Evolutionary conservation across 1,140 invertebrate genomes (phyloP), one percentile per base, ranked within the genome.

Genomic region (Drosophila watanabei): DNA sequence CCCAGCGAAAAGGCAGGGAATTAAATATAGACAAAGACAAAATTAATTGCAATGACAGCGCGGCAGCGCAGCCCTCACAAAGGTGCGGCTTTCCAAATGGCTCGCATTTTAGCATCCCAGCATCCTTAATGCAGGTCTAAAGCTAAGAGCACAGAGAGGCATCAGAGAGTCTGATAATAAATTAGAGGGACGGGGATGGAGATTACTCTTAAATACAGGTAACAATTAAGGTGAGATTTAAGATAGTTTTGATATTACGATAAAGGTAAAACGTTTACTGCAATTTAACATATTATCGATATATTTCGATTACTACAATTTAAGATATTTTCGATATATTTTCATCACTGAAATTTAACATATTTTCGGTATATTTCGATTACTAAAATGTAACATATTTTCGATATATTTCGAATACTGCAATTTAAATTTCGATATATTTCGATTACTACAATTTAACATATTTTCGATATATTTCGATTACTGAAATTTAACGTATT

Each of bases 161-260:
- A n/a, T n/a, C n/a, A n/a, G n/a, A n/a, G n/a, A n/a, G 73, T 72
- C 79, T 71, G 83, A 87, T 87, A 82, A 86, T 86, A 75, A 86
- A 69, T 87, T 79, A 72, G 82, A 61, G 57, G 61, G 63, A 49
- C 49, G 37, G 41, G 75, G 13, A 28, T 28, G 2, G 16, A 20
- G 24, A n/a, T 16, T 16, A 24, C 46, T 14, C 13, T 24, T 20
- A 39, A 35, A 10, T 18, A 57, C 9, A 16, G 48, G 13, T 1
- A 33, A 30, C 9, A 30, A 14, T 52, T 13, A 0, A 5, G 46
- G 13, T 24, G 9, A 8, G 16, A 45, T 20, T 18, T 1, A 45
- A 11, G 4, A 45, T 18, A 3, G 18, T 18, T 43, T n/a, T n/a
- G 8, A 41, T 46, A 24, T 46, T 46, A 11, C 18, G 20, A 46